Conservation (phyloP, 2,888 invertebrate species). For the Helicoverpa assulta region DNA sequence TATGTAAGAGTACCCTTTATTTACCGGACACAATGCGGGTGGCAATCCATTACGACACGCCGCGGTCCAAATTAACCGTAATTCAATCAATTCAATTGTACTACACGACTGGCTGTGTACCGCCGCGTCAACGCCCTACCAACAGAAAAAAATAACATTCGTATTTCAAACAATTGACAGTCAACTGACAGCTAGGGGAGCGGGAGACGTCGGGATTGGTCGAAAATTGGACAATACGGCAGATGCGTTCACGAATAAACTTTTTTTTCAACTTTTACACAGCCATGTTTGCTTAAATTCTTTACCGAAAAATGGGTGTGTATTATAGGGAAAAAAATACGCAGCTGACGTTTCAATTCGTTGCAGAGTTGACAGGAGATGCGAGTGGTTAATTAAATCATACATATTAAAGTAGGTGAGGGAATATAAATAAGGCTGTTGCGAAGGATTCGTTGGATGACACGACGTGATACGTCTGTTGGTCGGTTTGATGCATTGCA, state of each 20-base stretch:
- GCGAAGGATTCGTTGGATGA: constrained; percentile 67
- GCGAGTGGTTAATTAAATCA: constrained; percentile 74
- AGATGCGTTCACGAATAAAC: constrained; percentile 82
- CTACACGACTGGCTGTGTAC: constrained; percentile 84
- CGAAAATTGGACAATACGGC: constrained; percentile 87
- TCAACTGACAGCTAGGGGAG: constrained; percentile 89
- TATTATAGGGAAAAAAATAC: constrained; percentile 67
- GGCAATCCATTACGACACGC: constrained; percentile 84
- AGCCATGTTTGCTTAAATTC: constrained; percentile 87
- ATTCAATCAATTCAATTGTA: constrained; percentile 89
- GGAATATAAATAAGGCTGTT: constrained; percentile 70
- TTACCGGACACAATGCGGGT: constrained; percentile 84
- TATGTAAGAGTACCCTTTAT: constrained; percentile 69
- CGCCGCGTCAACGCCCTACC: constrained; percentile 86
- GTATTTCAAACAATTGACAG: constrained; percentile 84
- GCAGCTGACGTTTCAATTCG: constrained; percentile 85
- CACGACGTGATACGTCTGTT: constrained; percentile 62
- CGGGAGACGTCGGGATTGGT: constrained; percentile 84
- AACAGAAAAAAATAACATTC: constrained; percentile 83
- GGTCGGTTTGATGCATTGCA: constrained; percentile 76
- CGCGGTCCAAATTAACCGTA: constrained; percentile 82
- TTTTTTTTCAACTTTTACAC: constrained; percentile 69
- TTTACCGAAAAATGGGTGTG: constrained; percentile 79
- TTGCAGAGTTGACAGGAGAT: constrained; percentile 81
- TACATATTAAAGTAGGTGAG: constrained; percentile 69